phyloP scores from a whole-genome alignment of 1,140 invertebrate genomes.

The Dreissena rostriformis region DNA sequence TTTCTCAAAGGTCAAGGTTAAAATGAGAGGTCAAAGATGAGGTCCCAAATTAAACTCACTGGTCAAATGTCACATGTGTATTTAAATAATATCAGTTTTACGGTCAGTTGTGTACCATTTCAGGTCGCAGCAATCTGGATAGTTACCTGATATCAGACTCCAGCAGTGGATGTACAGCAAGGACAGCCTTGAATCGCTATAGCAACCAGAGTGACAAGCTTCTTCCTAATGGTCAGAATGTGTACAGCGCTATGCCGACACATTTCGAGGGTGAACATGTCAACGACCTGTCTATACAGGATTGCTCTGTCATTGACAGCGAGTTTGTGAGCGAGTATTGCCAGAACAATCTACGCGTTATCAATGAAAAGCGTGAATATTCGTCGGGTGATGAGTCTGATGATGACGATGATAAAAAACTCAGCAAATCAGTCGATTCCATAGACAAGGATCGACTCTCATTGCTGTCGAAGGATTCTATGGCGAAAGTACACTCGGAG shows the following conservation, averaged over 20 bases:
- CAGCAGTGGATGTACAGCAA: conserved; percentile 46
- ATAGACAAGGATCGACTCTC: conserved; percentile 67
- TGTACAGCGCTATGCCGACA: conserved; percentile 43
- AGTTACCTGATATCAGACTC: conserved; percentile 49
- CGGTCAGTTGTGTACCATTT: neutral
- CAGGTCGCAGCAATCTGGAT: conserved; percentile 52
- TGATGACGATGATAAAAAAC: conserved; percentile 40
- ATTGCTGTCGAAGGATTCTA: conserved; percentile 65
- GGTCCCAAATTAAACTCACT: too few species aligned
- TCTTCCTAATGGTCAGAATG: conserved; percentile 48
- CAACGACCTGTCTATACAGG: conserved; percentile 84
- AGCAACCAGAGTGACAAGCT: conserved; percentile 58
- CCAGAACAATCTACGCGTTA: conserved; percentile 79
- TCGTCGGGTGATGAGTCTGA: conserved; percentile 66
- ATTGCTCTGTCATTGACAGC: conserved; percentile 76
- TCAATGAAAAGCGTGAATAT: conserved; percentile 67
- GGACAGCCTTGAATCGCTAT: conserved; percentile 52
- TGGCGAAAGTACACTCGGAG: conserved; percentile 64
- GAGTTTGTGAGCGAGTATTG: conserved; percentile 79
- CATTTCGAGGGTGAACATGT: conserved; percentile 81
- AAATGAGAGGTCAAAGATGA: too few species aligned
- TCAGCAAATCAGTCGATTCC: conserved; percentile 3
- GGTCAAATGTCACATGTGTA: too few species aligned
- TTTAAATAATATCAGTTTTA: too few species aligned
- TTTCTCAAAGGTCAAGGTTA: too few species aligned